These are phyloP conservation scores for Mythimna impura DNA, from an alignment of 2,888 invertebrate species.

Conservation along the genomic window DNA sequence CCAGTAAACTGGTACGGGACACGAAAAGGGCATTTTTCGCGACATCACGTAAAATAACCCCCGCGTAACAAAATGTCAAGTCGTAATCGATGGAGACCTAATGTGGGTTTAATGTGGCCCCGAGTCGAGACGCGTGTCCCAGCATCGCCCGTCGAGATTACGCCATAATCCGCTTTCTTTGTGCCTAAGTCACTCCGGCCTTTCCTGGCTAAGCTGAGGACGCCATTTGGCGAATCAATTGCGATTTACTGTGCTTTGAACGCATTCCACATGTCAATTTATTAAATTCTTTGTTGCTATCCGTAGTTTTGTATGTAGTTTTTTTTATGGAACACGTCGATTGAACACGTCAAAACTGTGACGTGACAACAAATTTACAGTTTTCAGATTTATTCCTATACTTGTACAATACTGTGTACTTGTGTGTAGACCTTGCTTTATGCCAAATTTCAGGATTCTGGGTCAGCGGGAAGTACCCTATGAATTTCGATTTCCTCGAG, in stretches of 20 bases:
- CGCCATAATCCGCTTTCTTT: constrained; percentile 84
- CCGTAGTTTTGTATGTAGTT: not conserved
- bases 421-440: no score
- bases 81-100: constrained; percentile 84
- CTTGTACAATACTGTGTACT: no score
- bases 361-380: no score
- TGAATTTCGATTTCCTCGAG: no score
- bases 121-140: constrained; percentile 81
- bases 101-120: constrained; percentile 86
- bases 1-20: constrained; percentile 30
- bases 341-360: no score
- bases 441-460: no score
- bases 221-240: constrained; percentile 76
- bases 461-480: no score
- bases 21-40: constrained; percentile 56
- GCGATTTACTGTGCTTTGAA: constrained; percentile 73
- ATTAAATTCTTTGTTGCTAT: constrained; percentile 50
- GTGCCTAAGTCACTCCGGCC: constrained; percentile 80
- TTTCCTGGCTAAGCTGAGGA: constrained; percentile 71
- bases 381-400: no score
- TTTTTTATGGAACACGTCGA: no score
- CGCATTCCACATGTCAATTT: constrained; percentile 56
- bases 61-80: constrained; percentile 76
- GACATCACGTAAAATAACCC: constrained; percentile 69
- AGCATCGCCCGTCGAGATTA: constrained; percentile 83